Evolutionary conservation across 1,140 invertebrate species (phyloP), one percentile per base, ranked within the genome.

Genomic region (Augochlora pura): DNA sequence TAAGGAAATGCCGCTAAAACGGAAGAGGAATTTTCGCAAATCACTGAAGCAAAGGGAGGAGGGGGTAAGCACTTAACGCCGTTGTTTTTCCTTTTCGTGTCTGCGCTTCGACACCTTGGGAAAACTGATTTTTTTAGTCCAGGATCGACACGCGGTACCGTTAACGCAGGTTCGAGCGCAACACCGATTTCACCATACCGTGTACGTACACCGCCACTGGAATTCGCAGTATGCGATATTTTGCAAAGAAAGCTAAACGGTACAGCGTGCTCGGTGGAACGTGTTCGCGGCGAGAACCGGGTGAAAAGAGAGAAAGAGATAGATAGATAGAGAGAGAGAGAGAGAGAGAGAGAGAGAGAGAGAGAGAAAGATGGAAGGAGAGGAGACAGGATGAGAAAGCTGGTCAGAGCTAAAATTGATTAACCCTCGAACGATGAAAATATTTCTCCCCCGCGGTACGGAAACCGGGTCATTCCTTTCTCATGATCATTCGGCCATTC

Each of bases 241-340:
- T 70, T 68, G 54, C 57, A 23, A 52, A 77, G 75, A 62, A 77
- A 77, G 46, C 59, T 57, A 18, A 77, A 77, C 75, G 75, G 75
- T 77, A 70, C 75, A 62, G 25, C 63, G 62, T 57, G 49, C n/a
- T 21, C 27, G 57, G 10, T 10, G 49, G 18, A n/a, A 65, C 32
- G 32, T 49, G 38, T 38, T 25, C 18, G 54, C 14, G 49, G 23
- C 8, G 21, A 12, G 49, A n/a, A 14, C 9, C 25, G 23, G 54
- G n/a, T 16, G 54, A 9, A 57, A 57, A 5, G 42, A 46, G 42
- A 2, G 2, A 46, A 46, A 46, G 42, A 46, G 42, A 46, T n/a
- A n/a, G n/a, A n/a, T n/a, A n/a, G 12, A 46, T 2, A 46, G 10
- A 12, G 42, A 46, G 42, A 46, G 42, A 46, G 42, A 46, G 42